A percentile compares a stretch with the other conserved stretches of the same genome.
These are phyloP conservation scores for Phortica variegata DNA, from an alignment of 1,140 invertebrate genomes.

Conservation along the genomic window DNA sequence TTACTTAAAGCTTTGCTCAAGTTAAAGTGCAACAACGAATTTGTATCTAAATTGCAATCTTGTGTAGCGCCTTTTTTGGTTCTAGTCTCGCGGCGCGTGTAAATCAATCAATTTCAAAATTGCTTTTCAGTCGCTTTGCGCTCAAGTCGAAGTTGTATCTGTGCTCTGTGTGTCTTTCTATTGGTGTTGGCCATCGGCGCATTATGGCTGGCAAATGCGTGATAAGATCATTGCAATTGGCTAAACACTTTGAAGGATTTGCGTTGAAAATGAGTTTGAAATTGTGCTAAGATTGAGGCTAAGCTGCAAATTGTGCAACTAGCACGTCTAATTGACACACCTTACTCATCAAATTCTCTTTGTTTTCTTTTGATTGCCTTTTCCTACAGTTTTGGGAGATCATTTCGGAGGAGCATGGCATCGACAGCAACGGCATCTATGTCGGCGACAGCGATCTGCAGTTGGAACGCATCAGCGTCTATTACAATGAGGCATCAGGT, in stretches of 20 bases:
- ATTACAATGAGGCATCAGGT: slow-evolving; percentile 88
- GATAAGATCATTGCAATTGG: neutral
- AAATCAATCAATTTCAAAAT: too few species aligned
- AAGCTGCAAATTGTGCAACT: neutral
- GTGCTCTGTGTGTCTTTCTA: too few species aligned
- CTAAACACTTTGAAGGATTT: neutral
- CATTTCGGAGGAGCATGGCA: slow-evolving; percentile 89
- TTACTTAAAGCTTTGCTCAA: too few species aligned
- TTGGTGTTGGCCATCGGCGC: slow-evolving; percentile 13
- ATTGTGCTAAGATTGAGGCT: neutral
- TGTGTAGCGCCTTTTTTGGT: too few species aligned
- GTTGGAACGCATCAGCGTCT: slow-evolving; percentile 84
- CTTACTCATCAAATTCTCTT: too few species aligned
- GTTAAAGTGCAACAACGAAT: too few species aligned
- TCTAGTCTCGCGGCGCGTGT: too few species aligned
- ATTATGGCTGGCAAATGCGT: slow-evolving; percentile 11
- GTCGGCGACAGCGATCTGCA: slow-evolving; percentile 81
- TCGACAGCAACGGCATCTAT: slow-evolving; percentile 81
- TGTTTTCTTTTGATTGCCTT: slow-evolving; percentile 19
- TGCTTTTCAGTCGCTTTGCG: too few species aligned
- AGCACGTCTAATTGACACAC: too few species aligned
- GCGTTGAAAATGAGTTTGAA: neutral
- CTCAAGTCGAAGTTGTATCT: too few species aligned
- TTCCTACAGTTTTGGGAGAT: slow-evolving; percentile 88
- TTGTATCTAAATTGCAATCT: too few species aligned